Percentiles rank a stretch among this genome's conserved stretches.
Evolutionary conservation across 2,113 vertebrate species (phyloP).

Genomic region (Lepisosteus oculatus): DNA sequence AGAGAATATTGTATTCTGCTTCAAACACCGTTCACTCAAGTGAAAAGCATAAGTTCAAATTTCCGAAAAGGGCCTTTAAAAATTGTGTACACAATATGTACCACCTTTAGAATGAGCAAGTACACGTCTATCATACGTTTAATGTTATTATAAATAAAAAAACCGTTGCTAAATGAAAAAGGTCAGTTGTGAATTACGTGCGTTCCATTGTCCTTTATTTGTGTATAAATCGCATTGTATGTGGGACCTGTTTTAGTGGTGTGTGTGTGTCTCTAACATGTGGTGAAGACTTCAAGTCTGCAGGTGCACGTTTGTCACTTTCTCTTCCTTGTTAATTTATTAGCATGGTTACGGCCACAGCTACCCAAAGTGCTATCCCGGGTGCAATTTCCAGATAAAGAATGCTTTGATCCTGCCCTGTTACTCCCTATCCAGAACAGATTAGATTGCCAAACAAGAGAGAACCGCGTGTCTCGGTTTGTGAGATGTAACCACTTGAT

Average conservation of each 20-base stretch:
- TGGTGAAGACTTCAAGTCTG: constrained; percentile 48
- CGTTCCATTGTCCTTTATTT: too few species aligned
- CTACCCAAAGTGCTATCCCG: constrained; percentile 67
- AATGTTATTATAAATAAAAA: too few species aligned
- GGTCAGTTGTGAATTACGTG: too few species aligned
- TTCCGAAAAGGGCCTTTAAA: too few species aligned
- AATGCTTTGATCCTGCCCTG: constrained; percentile 83
- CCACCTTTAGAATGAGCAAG: too few species aligned
- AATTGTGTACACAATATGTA: too few species aligned
- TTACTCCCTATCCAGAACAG: constrained; percentile 35
- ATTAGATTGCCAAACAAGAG: constrained; percentile 46
- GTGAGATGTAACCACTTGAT: constrained; percentile 35
- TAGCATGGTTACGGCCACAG: constrained; percentile 59
- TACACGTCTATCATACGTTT: too few species aligned
- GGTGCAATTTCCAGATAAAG: constrained; percentile 56
- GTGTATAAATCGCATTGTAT: too few species aligned
- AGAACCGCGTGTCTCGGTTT: constrained; percentile 29
- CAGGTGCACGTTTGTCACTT: constrained; percentile 71
- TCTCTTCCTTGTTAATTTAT: constrained; percentile 70
- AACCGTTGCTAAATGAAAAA: too few species aligned
- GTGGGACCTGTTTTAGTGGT: constrained; percentile 23
- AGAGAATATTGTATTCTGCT: too few species aligned
- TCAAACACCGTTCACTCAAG: too few species aligned
- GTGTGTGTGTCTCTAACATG: constrained; percentile 25
- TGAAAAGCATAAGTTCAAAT: too few species aligned